Conservation (phyloP, 2,113 vertebrate genomes). For the Cephalopholis sonnerati region DNA sequence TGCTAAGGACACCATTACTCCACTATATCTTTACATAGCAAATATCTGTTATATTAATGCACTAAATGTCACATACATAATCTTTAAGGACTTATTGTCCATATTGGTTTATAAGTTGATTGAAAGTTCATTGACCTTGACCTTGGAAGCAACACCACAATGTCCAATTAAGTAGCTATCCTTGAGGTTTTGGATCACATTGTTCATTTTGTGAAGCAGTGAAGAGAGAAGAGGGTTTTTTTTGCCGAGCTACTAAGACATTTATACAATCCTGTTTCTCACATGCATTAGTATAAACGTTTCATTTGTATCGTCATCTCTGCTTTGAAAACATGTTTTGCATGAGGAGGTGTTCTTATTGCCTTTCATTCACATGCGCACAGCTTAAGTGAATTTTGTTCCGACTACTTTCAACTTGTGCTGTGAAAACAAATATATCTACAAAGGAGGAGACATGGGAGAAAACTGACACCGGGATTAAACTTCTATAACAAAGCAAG, state of each 20-base stretch:
- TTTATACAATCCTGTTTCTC: not conserved
- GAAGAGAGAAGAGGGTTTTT: not conserved
- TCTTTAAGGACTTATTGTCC: too few species aligned
- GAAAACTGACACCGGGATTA: conserved; percentile 53
- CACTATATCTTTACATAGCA: too few species aligned
- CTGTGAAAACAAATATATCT: conserved; percentile 43
- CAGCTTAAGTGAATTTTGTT: conserved; percentile 19
- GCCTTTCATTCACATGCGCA: conserved; percentile 23
- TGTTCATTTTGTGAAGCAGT: not conserved
- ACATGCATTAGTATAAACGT: not conserved
- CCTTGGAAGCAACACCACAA: not conserved
- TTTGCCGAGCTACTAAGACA: not conserved
- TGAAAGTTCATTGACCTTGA: not conserved
- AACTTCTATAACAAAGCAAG: conserved; percentile 34
- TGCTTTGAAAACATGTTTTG: conserved; percentile 55
- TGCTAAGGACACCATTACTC: too few species aligned
- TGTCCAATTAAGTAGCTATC: not conserved
- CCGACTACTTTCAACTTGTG: conserved; percentile 20
- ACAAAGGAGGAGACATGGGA: conserved; percentile 16
- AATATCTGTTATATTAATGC: too few species aligned
- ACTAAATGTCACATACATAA: too few species aligned
- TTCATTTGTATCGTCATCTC: conserved; percentile 18
- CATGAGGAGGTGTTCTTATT: conserved; percentile 23
- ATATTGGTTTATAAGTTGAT: too few species aligned
- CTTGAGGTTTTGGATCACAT: not conserved